Evolutionary conservation across 2,888 invertebrate genomes (phyloP).

Genomic region (Fissipunctia ypsillon): DNA sequence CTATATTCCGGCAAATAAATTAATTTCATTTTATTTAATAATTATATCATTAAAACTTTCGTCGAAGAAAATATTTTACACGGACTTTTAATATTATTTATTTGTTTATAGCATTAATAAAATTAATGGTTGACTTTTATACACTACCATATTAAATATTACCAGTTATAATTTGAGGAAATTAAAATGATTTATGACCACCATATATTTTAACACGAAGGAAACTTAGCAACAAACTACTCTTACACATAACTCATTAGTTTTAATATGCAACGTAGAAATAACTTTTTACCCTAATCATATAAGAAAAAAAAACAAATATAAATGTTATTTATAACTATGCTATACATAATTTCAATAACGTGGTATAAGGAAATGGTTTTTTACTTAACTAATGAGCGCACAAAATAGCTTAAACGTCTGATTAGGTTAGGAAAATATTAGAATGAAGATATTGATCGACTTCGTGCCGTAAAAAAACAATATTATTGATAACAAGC

Average conservation of each 20-base stretch:
- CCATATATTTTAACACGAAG: slow-evolving; percentile 38
- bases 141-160: slow-evolving; percentile 26
- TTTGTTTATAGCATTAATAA: slow-evolving; percentile 35
- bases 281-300: neutral
- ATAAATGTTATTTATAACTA: neutral
- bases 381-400: neutral
- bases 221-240: slow-evolving; percentile 22
- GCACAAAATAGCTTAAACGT: neutral
- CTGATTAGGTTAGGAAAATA: neutral
- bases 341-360: neutral
- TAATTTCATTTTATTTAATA: too few species aligned
- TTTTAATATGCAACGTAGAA: slow-evolving; percentile 2
- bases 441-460: neutral
- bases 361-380: neutral
- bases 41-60: neutral
- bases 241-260: slow-evolving; percentile 9
- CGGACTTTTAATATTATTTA: slow-evolving; percentile 32
- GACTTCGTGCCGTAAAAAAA: neutral
- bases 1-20: too few species aligned
- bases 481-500: slow-evolving; percentile 3
- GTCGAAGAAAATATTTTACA: slow-evolving; percentile 27
- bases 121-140: slow-evolving; percentile 32
- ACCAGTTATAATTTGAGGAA: slow-evolving; percentile 51
- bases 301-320: neutral
- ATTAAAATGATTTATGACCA: slow-evolving; percentile 50